Conservation (phyloP, 2,888 invertebrate species). For the Notodonta dromedarius region DNA sequence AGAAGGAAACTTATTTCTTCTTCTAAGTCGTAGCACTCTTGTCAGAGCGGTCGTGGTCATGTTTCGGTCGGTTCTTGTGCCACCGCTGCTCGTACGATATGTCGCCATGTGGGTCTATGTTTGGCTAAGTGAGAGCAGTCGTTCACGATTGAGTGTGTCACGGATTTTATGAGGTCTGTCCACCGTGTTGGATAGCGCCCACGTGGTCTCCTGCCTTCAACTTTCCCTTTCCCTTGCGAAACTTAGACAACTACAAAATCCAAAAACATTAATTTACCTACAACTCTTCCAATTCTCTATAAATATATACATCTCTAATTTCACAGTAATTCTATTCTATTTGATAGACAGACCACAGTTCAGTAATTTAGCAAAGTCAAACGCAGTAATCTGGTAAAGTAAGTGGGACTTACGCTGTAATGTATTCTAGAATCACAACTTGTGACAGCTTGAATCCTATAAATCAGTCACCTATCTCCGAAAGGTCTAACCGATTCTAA, state of each 20-base stretch:
- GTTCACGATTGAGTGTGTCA: no score
- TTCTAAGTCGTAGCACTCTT: no score
- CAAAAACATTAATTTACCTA: neutral
- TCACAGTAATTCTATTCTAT: neutral
- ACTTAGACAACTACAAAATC: neutral
- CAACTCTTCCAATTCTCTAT: neutral
- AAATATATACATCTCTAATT: neutral
- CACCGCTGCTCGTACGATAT: no score
- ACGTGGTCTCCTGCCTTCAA: no score
- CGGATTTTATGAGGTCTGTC: no score
- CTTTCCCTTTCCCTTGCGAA: no score
- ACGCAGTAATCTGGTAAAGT: constrained; percentile 1
- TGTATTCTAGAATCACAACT: constrained; percentile 6
- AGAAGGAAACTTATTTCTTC: no score
- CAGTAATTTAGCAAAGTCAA: constrained; percentile 5
- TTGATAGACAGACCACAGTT: constrained; percentile 2
- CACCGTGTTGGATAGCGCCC: no score
- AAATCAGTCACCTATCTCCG: constrained; percentile 3
- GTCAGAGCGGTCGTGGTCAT: no score
- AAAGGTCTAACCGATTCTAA: neutral
- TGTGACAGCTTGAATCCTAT: constrained; percentile 5
- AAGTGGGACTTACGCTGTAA: constrained; percentile 2
- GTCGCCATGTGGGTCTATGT: no score
- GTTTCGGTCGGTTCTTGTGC: no score
- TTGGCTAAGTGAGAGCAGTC: no score